These are phyloP conservation scores for Labia minor DNA, from an alignment of 2,888 invertebrate genomes.

Conservation along the genomic window DNA sequence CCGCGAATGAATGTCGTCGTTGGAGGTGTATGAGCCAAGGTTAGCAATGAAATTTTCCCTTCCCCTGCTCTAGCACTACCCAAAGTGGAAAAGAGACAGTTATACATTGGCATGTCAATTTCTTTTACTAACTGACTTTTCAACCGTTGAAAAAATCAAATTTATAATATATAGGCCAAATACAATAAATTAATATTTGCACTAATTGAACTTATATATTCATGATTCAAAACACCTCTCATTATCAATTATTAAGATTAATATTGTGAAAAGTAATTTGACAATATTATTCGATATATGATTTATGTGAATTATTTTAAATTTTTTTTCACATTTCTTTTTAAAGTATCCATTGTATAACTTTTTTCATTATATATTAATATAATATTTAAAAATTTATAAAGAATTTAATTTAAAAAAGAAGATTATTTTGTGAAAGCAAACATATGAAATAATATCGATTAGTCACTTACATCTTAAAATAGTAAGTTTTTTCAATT, in stretches of 20 bases:
- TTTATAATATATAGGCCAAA: not conserved
- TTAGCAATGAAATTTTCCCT: too few relatives aligned
- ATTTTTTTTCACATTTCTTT: not conserved
- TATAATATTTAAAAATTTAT: not conserved
- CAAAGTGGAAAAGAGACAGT: not conserved
- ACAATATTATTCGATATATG: too few relatives aligned
- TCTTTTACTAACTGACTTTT: not conserved
- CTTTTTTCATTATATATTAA: not conserved
- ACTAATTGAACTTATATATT: too few relatives aligned
- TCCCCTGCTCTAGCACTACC: too few relatives aligned
- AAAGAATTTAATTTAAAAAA: not conserved
- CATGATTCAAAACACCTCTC: too few relatives aligned
- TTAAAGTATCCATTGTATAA: not conserved
- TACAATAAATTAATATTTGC: too few relatives aligned
- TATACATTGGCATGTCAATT: not conserved
- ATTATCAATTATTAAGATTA: not conserved
- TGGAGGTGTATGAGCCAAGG: too few relatives aligned
- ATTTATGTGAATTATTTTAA: not conserved
- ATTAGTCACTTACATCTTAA: not conserved
- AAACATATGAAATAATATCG: constrained; percentile 1
- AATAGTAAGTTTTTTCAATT: not conserved
- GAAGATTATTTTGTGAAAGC: not conserved
- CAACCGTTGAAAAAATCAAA: constrained; percentile 2
- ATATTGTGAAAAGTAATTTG: too few relatives aligned
- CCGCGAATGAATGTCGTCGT: too few relatives aligned